Evolutionary conservation across 2,797 vertebrate genomes (phyloP).

Genomic region (Acanthurus tractus): DNA sequence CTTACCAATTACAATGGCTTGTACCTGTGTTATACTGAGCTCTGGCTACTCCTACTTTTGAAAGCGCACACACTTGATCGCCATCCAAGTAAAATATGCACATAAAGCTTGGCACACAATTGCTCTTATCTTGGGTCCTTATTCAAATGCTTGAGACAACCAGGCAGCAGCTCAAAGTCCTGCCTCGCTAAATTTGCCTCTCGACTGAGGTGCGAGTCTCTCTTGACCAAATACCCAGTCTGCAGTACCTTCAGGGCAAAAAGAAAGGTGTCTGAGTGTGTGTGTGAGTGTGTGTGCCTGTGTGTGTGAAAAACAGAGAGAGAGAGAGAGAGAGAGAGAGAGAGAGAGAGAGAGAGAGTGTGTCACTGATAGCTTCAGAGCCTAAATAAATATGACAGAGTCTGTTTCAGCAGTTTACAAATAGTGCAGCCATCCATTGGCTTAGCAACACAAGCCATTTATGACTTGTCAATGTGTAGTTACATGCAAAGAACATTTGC

Average conservation of each 20-base stretch:
- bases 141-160: constrained; percentile 23
- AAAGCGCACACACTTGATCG: background rate
- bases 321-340: too few species aligned
- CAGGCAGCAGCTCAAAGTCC: constrained; percentile 30
- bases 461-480: constrained; percentile 21
- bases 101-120: background rate
- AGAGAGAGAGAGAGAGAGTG: background rate
- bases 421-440: constrained; percentile 24
- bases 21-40: background rate
- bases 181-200: constrained; percentile 7
- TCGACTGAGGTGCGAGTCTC: constrained; percentile 33
- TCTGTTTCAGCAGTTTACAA: constrained; percentile 24
- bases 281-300: constrained; percentile 20
- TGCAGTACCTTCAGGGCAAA: constrained; percentile 36
- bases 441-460: constrained; percentile 30
- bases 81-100: constrained; percentile 12
- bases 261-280: constrained; percentile 32
- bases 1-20: background rate
- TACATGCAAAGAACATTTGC: constrained; percentile 25
- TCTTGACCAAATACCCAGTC: constrained; percentile 25
- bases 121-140: constrained; percentile 21
- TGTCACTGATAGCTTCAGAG: constrained; percentile 33
- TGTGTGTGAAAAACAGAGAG: too few species aligned
- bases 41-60: background rate
- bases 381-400: constrained; percentile 55